These are phyloP conservation scores for Protaetia brevitarsis DNA, from an alignment of 1,140 invertebrate genomes.

Conservation along the genomic window DNA sequence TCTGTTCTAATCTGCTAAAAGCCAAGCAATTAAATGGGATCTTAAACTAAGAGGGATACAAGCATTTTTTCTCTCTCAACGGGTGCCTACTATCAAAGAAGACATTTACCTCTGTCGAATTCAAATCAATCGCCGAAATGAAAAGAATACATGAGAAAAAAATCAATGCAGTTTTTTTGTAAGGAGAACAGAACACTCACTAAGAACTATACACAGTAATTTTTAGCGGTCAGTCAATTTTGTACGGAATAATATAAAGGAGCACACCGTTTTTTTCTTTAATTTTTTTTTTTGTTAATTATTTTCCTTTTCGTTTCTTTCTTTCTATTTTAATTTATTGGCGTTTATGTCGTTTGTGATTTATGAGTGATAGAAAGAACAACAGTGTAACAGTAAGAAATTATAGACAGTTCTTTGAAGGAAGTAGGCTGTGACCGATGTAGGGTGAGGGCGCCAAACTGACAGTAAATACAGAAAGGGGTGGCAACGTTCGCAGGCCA, in stretches of 20 bases:
- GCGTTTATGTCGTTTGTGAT: not conserved
- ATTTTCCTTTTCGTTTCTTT: constrained; percentile 1
- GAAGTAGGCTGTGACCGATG: constrained; percentile 29
- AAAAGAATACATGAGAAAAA: constrained; percentile 10
- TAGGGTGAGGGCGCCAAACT: constrained; percentile 31
- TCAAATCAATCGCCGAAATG: constrained; percentile 21
- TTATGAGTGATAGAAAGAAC: constrained; percentile 23
- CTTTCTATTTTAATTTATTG: not conserved
- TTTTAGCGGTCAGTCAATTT: constrained; percentile 18
- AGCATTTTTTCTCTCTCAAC: not conserved
- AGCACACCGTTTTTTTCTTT: constrained; percentile 8
- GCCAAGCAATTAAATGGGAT: constrained; percentile 1
- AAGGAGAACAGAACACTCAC: constrained; percentile 11
- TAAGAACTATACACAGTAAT: constrained; percentile 17
- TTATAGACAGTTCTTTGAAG: constrained; percentile 28
- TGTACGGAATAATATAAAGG: constrained; percentile 13
- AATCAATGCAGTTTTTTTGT: constrained; percentile 20
- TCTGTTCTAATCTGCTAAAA: constrained; percentile 9
- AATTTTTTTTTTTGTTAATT: not conserved
- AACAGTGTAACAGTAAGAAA: constrained; percentile 28
- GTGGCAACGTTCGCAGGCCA: constrained; percentile 25
- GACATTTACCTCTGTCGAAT: constrained; percentile 21
- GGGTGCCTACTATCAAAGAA: constrained; percentile 10
- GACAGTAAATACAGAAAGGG: constrained; percentile 29
- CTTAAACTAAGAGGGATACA: constrained; percentile 3